Evolutionary conservation across 1,140 invertebrate genomes (phyloP).

Genomic region (Apis dorsata): DNA sequence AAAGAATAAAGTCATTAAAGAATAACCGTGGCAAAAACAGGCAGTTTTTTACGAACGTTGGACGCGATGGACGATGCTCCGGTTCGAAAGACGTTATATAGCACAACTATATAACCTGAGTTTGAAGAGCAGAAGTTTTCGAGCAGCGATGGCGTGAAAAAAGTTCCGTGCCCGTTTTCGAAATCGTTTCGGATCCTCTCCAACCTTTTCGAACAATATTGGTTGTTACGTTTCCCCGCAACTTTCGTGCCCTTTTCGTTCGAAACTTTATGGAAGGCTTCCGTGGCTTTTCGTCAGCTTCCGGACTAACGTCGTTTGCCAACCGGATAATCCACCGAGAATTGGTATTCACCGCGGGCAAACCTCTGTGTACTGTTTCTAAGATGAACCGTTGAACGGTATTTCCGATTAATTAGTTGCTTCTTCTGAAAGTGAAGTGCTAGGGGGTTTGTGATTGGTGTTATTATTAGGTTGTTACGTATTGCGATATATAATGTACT

Average conservation of each 20-base stretch:
- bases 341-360: background rate
- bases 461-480: too few relatives aligned
- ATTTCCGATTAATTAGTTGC: background rate
- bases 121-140: slow-evolving; percentile 22
- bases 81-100: slow-evolving; percentile 5
- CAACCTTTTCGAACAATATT: slow-evolving; percentile 28
- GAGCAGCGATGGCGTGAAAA: background rate
- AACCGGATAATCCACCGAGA: background rate
- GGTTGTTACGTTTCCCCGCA: slow-evolving; percentile 24
- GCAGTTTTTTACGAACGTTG: too few relatives aligned
- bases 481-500: too few relatives aligned
- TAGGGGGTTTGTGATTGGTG: too few relatives aligned
- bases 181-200: slow-evolving; percentile 2
- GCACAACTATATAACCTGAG: too few relatives aligned
- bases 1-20: slow-evolving; percentile 31
- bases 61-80: slow-evolving; percentile 1
- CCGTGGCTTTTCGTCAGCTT: slow-evolving; percentile 1
- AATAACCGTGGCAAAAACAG: slow-evolving; percentile 1
- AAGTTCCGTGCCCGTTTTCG: slow-evolving; percentile 1
- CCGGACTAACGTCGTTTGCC: background rate
- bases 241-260: background rate
- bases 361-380: background rate
- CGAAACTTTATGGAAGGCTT: background rate
- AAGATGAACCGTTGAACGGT: background rate
- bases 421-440: too few relatives aligned